Evolutionary conservation across 2,888 invertebrate species (phyloP), one percentile per base, ranked within the genome.

Genomic region (Nomada ruficornis): DNA sequence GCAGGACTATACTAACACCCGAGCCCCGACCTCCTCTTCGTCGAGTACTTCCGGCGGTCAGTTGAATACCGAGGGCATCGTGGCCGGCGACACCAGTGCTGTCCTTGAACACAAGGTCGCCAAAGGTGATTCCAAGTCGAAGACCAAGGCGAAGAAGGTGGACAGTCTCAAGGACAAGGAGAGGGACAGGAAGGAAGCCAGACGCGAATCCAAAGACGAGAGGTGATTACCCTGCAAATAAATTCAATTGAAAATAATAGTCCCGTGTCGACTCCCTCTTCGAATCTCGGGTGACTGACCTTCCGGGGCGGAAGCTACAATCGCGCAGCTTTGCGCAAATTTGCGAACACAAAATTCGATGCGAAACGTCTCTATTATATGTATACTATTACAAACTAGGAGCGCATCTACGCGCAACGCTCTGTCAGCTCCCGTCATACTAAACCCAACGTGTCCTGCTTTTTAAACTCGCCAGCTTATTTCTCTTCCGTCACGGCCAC

Each of bases 1-100:
- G 77, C 89, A 93, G 94, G 93, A 93, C 85, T 93, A 94, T 81
- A 92, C 93, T 76, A 93, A 90, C 85, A 91, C 86, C 84, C 91
- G 93, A 88, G 90, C 93, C 80, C 91, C 93, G 84, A 91, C 91
- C 77, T 91, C 93, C 52, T 89, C 90, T 65, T 80, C 90, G 68
- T 77, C 82, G 64, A 77, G 86, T 52, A 87, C 89, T 75, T 89
- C 91, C 82, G 85, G 87, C 68, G 80, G 79, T 69, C 91, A 87
- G 76, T 89, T 88, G 81, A 91, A 85, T 88, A 86, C 87, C 89
- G 91, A 89, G 87, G 90, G 84, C 89, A 89, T 89, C 67, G 88
- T 89, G 75, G 86, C 88, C 70, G 88, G 90, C 74, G 91, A 92
- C 70, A 85, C 89, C 68, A 90, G 89, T 77, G 81, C 86, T 80